Conservation (phyloP, 2,797 vertebrate genomes). For the Chaetodon trifasciatus region DNA sequence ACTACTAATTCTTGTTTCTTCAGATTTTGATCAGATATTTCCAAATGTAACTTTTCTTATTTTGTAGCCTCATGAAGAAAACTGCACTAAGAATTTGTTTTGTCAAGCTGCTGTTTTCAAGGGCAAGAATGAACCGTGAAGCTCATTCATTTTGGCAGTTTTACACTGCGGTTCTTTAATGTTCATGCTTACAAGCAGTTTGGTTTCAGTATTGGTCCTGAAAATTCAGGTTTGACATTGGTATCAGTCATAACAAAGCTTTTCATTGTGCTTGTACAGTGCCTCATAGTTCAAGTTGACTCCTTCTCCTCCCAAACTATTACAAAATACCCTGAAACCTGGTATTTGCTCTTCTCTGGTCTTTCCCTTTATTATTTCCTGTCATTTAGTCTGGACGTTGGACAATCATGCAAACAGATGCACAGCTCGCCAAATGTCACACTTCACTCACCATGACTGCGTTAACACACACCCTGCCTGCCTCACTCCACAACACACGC, state of each 20-base stretch:
- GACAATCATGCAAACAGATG: slow-evolving; percentile 45
- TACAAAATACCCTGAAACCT: slow-evolving; percentile 35
- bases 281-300: not conserved
- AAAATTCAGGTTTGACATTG: not conserved
- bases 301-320: slow-evolving; percentile 29
- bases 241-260: not conserved
- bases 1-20: not conserved
- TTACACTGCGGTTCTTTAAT: not conserved
- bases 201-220: not conserved
- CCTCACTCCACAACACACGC: slow-evolving; percentile 21
- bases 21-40: not conserved
- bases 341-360: slow-evolving; percentile 24
- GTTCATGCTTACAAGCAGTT: not conserved
- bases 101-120: not conserved
- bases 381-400: slow-evolving; percentile 49
- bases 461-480: slow-evolving; percentile 24
- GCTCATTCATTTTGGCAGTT: not conserved
- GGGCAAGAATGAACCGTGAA: not conserved
- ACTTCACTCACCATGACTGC: slow-evolving; percentile 34
- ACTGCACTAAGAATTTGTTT: too few relatives aligned
- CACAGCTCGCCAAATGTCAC: slow-evolving; percentile 32
- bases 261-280: not conserved
- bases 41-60: not conserved
- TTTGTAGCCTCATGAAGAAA: too few relatives aligned
- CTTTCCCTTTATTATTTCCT: slow-evolving; percentile 63